Conservation (phyloP, 2,113 vertebrate species). For the Pterophyllum scalare region DNA sequence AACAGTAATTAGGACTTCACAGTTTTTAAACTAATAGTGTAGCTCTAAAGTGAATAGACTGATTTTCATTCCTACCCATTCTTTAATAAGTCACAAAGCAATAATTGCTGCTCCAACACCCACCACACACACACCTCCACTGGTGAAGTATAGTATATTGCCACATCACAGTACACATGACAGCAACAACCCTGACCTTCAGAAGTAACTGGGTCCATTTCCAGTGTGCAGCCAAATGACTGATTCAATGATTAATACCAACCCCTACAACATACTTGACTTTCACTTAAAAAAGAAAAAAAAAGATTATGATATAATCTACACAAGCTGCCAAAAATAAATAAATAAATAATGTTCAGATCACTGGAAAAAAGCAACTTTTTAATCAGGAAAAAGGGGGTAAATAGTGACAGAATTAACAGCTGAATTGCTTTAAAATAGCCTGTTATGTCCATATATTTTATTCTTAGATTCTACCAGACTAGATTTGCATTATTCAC, state of each 20-base stretch:
- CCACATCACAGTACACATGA: background rate
- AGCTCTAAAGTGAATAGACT: background rate
- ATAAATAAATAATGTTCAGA: no score
- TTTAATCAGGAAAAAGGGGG: no score
- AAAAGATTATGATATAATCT: no score
- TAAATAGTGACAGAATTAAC: no score
- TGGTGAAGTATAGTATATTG: background rate
- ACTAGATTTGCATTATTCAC: no score
- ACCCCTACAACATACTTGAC: background rate
- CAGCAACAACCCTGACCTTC: conserved; percentile 18
- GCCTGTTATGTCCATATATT: no score
- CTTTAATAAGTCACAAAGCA: background rate
- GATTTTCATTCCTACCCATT: background rate
- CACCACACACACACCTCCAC: background rate
- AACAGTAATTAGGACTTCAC: background rate
- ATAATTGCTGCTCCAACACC: conserved; percentile 3
- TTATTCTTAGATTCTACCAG: no score
- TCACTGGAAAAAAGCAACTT: no score
- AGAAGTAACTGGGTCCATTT: conserved; percentile 2
- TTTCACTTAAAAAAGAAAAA: no score
- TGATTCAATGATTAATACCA: background rate
- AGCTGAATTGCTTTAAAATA: no score
- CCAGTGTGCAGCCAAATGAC: background rate
- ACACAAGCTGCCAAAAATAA: no score
- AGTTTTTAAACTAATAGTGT: background rate